Percentiles rank a stretch among this genome's conserved stretches.
Evolutionary conservation across 2,888 invertebrate species (phyloP).

Genomic region (Lydus trimaculatus): DNA sequence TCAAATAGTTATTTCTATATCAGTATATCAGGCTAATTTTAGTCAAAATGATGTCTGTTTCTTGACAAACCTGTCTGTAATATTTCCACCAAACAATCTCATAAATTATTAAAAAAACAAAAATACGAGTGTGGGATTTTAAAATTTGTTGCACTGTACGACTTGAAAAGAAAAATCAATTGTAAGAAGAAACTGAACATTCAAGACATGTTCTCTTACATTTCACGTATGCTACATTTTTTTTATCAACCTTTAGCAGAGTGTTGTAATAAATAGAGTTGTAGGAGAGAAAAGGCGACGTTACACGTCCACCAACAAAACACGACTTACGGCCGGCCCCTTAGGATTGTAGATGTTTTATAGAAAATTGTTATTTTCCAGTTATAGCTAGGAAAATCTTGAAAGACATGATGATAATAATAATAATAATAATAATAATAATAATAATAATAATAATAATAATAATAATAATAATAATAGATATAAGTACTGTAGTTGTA

Average conservation of each 20-base stretch:
- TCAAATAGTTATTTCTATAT: neutral
- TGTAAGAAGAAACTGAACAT: neutral
- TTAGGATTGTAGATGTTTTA: constrained; percentile 27
- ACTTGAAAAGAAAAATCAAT: neutral
- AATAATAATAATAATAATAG: too few species aligned
- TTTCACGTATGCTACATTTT: neutral
- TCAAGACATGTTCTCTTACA: neutral
- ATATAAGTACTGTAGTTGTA: too few species aligned
- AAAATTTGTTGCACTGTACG: neutral
- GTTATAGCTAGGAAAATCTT: constrained; percentile 21
- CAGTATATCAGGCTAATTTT: neutral
- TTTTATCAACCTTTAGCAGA: neutral
- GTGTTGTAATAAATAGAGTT: neutral
- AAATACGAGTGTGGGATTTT: neutral
- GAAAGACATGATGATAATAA: neutral
- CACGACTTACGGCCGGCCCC: constrained; percentile 22
- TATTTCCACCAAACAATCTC: neutral
- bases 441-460: neutral
- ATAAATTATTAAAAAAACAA: neutral
- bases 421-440: neutral
- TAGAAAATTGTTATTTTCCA: constrained; percentile 33
- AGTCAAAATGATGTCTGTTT: neutral
- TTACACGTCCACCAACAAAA: constrained; percentile 24
- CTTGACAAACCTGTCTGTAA: neutral
- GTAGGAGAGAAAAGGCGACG: constrained; percentile 2